Evolutionary conservation across 1,140 invertebrate genomes (phyloP), one percentile per base, ranked within the genome.

Genomic region (Drosophila pachea): DNA sequence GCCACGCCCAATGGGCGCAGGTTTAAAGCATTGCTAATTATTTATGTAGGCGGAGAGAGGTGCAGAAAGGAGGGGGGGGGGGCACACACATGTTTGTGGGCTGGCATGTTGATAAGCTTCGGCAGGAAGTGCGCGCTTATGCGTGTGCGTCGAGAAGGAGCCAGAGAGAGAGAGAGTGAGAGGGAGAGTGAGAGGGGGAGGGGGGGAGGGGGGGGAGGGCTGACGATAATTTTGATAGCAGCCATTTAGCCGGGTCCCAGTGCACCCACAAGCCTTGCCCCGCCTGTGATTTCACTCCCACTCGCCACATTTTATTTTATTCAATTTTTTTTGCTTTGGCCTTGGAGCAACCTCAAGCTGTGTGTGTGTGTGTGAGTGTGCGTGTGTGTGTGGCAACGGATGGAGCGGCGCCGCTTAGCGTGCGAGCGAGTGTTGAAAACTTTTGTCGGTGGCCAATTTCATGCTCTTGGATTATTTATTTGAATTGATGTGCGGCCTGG

Each of bases 381-480:
- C 22, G 22, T 1, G 22, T 2, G 22, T 2, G 36, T 31, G 32
- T 4, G 42, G 36, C 31, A 42, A 35, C 36, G 22, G 33, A 16
- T 45, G 32, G 8, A 53, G 32, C 38, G 31, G 29, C 22, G 22
- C 42, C 55, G 45, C 50, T 45, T 48, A 40, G 58, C 55, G 56
- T 66, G 45, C 43, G 62, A 70, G 73, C 43, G 62, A 70, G 73
- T 67, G 55, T 52, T 79, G 67, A 83, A 82, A 82, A 82, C 55
- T 74, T 56, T 73, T 74, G 67, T 76, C 68, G 59, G 60, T 63
- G 78, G 74, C 74, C 78, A 82, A 81, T 83, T 79, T 83, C 69
- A 84, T 84, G 81, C 81, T 83, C 32, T 79, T 79, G 76, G 78
- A 84, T 84, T 83, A 83, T 83, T 83, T 83, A 83, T 83, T 83